phyloP scores from a whole-genome alignment of 2,888 invertebrate genomes.

The Macrosiphum euphorbiae region DNA sequence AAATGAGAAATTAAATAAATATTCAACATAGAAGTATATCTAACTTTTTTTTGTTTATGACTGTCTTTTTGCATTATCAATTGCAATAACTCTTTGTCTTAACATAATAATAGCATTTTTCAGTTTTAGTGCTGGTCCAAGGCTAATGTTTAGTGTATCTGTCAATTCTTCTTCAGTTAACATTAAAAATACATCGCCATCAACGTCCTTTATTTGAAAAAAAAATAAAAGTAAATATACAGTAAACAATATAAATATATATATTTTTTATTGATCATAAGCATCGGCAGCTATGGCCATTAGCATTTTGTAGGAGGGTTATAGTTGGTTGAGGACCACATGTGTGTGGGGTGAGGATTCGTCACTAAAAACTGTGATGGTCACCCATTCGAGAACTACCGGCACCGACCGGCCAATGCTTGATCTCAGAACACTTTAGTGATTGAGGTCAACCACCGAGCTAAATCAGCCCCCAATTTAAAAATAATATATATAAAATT shows the following conservation, averaged over 20 bases:
- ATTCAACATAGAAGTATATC: not conserved
- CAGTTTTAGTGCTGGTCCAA: conserved; percentile 89
- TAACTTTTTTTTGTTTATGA: not conserved
- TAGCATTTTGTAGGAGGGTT: too few species aligned
- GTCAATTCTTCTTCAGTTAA: conserved; percentile 86
- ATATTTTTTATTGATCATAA: not conserved
- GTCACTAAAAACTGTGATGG: too few species aligned
- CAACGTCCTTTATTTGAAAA: conserved; percentile 75
- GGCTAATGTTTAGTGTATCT: conserved; percentile 80
- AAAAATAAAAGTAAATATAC: conserved; percentile 60
- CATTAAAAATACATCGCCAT: conserved; percentile 87
- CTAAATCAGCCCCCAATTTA: too few species aligned
- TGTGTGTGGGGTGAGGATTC: too few species aligned
- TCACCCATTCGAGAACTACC: too few species aligned
- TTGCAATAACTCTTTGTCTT: conserved; percentile 70
- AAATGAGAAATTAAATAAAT: not conserved
- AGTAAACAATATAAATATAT: not conserved
- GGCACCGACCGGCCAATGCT: too few species aligned
- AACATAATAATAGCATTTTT: conserved; percentile 78
- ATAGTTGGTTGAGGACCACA: too few species aligned
- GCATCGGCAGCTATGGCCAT: too few species aligned
- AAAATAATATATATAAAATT: too few species aligned
- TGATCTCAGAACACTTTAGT: too few species aligned
- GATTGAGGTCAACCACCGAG: too few species aligned
- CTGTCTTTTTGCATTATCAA: not conserved